These are phyloP conservation scores for Aulostomus chinensis DNA, from an alignment of 2,797 vertebrate species.

Conservation along the genomic window DNA sequence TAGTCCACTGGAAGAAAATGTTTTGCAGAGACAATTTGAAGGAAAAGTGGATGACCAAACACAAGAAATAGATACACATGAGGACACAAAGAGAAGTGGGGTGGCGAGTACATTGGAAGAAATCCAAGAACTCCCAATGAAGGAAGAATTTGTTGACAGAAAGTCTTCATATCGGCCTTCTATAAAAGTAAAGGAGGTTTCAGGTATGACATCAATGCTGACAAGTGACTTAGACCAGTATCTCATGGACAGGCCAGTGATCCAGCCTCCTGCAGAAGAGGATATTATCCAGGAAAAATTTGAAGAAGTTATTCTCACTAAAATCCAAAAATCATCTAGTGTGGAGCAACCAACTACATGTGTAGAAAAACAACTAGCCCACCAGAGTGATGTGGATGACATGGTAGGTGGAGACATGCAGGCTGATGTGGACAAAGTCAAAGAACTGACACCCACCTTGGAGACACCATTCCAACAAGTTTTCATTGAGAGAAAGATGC, in stretches of 20 bases:
- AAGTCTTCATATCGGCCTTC: slow-evolving; percentile 15
- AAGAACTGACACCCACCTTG: background rate
- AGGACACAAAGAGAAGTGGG: background rate
- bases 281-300: slow-evolving; percentile 37
- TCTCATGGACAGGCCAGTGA: slow-evolving; percentile 24
- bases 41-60: background rate
- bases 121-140: background rate
- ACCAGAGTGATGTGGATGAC: slow-evolving; percentile 1
- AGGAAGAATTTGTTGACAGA: slow-evolving; percentile 8
- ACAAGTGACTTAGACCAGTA: slow-evolving; percentile 45
- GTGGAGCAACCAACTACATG: slow-evolving; percentile 1
- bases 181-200: slow-evolving; percentile 31
- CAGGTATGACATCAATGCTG: slow-evolving; percentile 53
- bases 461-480: slow-evolving; percentile 40
- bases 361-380: slow-evolving; percentile 7
- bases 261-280: slow-evolving; percentile 15
- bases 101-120: background rate
- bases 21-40: slow-evolving; percentile 1
- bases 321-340: slow-evolving; percentile 7
- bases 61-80: slow-evolving; percentile 1
- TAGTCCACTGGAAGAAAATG: background rate
- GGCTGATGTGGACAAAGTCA: background rate
- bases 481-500: background rate
- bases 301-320: slow-evolving; percentile 31
- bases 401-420: background rate